Base-by-base conservation (phyloP, 2,113 vertebrate species). In the Clarias batrachus region DNA sequence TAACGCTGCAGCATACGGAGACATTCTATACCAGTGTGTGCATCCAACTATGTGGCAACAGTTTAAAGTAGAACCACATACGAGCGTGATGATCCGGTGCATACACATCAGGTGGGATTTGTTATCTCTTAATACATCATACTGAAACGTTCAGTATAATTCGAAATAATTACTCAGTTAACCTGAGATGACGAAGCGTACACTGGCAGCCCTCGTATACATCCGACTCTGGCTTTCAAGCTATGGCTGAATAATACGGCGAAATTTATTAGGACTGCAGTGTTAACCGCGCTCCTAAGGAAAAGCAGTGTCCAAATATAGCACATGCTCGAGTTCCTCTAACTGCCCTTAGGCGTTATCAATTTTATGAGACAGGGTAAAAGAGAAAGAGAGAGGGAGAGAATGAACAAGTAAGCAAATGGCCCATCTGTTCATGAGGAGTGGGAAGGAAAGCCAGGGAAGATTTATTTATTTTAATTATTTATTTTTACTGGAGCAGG, bases 241-340 rank as follows among this genome's bases (percentile, higher is more conserved):
- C 62, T 54, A 88, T 62, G 4, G 62, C 74, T 71, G 41, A 82
- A 83, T 85, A 63, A 65, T 68, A 81, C 33, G 59, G 52, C 73
- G n/a, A 88, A 71, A 83, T 89, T 86, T 83, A 62, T 82, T 70
- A 68, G 60, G 76, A 59, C 27, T 68, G 56, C 41, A 65, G 82
- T 57, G 48, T 37, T 78, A 33, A 73, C 76, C 65, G 73, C 41
- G 33, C 65, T 84, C 17, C 73, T 83, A 30, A 60, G 65, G 57
- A 85, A 86, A 84, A 82, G 78, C 33, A 70, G 33, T 87, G 85
- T 85, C 88, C 56, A 84, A 87, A 87, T 71, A 85, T 87, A 84
- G 84, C 73, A 63, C 83, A 77, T 23, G 88, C 57, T 88, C 79
- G 78, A 87, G 83, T 88, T 73, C 71, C 59, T 65, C 56, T 37